phyloP scores from a whole-genome alignment of 1,140 invertebrate genomes.

The Linepithema humile region DNA sequence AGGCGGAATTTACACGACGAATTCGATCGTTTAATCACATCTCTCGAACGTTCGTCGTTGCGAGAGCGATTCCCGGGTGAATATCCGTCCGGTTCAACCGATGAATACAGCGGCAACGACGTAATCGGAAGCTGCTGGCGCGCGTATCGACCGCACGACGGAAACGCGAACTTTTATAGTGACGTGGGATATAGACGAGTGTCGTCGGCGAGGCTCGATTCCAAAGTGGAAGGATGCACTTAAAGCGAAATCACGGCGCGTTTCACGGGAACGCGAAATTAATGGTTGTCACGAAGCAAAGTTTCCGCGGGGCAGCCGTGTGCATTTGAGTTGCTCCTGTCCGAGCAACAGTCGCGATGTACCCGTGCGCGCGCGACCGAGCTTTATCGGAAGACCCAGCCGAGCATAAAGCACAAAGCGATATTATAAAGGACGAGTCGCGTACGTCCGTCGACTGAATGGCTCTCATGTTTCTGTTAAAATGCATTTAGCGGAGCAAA shows the following conservation, averaged over 20 bases:
- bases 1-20: neutral
- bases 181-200: neutral
- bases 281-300: neutral
- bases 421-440: slow-evolving; percentile 45
- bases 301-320: neutral
- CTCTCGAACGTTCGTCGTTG: neutral
- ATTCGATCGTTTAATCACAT: neutral
- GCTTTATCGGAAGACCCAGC: slow-evolving; percentile 33
- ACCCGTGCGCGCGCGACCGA: neutral
- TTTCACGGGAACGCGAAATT: slow-evolving; percentile 7
- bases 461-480: slow-evolving; percentile 19
- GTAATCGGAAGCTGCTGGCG: slow-evolving; percentile 3
- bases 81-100: neutral
- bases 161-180: slow-evolving; percentile 13
- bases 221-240: neutral
- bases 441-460: slow-evolving; percentile 2
- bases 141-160: slow-evolving; percentile 20
- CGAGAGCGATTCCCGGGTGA: neutral
- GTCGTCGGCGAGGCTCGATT: neutral
- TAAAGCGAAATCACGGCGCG: neutral
- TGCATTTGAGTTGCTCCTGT: neutral
- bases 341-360: neutral
- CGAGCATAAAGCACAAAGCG: slow-evolving; percentile 35
- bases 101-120: neutral
- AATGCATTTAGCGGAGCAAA: slow-evolving; percentile 40